Evolutionary conservation across 2,888 invertebrate genomes (phyloP), one percentile per base, ranked within the genome.

Genomic region (Drosophila putrida): DNA sequence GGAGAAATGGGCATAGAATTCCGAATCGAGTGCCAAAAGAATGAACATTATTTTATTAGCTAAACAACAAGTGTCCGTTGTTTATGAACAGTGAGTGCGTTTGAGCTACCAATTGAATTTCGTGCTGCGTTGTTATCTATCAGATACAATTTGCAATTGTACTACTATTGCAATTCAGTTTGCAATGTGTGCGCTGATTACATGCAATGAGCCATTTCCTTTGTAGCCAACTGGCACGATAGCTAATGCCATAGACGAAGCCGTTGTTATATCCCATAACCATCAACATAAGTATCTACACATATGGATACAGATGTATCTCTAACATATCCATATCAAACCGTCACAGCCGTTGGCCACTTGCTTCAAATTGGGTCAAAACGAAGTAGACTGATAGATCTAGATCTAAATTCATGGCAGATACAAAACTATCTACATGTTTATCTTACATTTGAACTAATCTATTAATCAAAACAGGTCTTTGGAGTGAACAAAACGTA

Each of bases 161-260:
- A 43, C 11, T 27, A 6, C 13, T 11, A 31, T 39, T 27, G 44
- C 76, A 80, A 83, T 82, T 78, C 78, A 71, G 74, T 69, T 67
- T 47, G 76, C 67, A 55, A 62, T 68, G 70, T 68, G 70, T 57
- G 71, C 65, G 65, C 50, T 74, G 73, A 81, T 85, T 82, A 77
- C 72, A 72, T 68, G 80, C 82, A 87, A 85, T 87, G 82, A 85
- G 75, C 82, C 75, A 75, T 75, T 84, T 87, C 85, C 82, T 82
- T 73, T 74, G 63, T 70, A 38, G 53, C 53, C 25, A 39, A 66
- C 69, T 51, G 51, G 53, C 70, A 46, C 49, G 62, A 44, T n/a
- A 54, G 43, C 62, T 33, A 33, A 60, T 44, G 47, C 38, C 51
- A 71, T 44, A 55, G 61, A 43, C 8, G 57, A 57, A 61, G 54